phyloP scores from a whole-genome alignment of 2,888 invertebrate species.

The Aphodius sticticus region DNA sequence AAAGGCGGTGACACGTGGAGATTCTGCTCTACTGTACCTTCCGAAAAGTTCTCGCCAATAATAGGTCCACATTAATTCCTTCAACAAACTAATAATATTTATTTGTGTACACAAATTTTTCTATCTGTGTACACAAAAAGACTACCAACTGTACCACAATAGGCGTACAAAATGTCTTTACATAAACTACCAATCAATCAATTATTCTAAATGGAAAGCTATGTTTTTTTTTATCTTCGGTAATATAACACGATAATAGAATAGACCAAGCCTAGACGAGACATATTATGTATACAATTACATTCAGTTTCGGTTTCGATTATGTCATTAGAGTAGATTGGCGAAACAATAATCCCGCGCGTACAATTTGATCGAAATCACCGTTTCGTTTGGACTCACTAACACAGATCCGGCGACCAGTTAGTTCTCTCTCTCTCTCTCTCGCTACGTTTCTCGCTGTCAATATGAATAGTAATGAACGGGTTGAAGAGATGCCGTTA shows the following conservation, averaged over 20 bases:
- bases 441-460: not conserved
- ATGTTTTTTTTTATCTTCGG: not conserved
- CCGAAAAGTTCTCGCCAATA: no score
- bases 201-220: not conserved
- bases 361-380: not conserved
- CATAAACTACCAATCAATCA: not conserved
- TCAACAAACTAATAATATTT: no score
- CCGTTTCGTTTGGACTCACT: not conserved
- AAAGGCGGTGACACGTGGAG: no score
- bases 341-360: not conserved
- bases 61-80: no score
- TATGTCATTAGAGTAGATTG: constrained; percentile 4
- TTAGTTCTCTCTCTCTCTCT: not conserved
- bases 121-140: no score
- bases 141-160: no score
- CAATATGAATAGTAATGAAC: constrained; percentile 4
- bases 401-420: not conserved
- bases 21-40: no score
- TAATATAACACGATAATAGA: not conserved
- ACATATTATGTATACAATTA: not conserved
- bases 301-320: not conserved
- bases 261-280: not conserved
- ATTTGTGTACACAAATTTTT: no score
- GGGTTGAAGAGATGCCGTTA: not conserved
- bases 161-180: not conserved